Conservation (phyloP, 2,797 vertebrate species). For the Menidia menidia region DNA sequence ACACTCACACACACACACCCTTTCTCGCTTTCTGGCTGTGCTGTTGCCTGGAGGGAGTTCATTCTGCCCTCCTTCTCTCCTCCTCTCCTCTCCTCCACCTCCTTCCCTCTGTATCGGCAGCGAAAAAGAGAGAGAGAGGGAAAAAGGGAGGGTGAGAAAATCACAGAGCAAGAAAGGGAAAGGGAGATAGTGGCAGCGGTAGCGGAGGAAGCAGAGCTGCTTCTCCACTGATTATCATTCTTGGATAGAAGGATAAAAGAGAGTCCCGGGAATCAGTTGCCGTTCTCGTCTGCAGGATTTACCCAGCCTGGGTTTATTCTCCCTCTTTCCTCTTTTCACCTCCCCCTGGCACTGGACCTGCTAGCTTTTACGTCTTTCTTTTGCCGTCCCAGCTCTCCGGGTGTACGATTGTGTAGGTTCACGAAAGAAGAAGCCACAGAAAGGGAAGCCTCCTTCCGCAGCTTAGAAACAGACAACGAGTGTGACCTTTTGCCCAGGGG, state of each 20-base stretch:
- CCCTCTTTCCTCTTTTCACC: conserved; percentile 53
- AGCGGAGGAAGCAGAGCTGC: conserved; percentile 68
- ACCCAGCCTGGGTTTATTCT: conserved; percentile 65
- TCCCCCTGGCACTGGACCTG: conserved; percentile 63
- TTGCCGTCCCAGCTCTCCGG: conserved; percentile 59
- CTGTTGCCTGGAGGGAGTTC: conserved; percentile 82
- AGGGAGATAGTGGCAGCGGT: conserved; percentile 65
- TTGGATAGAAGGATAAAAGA: conserved; percentile 79
- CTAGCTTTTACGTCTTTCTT: conserved; percentile 58
- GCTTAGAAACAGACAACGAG: conserved; percentile 68
- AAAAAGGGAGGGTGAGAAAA: conserved; percentile 43
- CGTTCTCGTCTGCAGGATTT: conserved; percentile 81
- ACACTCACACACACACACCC: conserved; percentile 40
- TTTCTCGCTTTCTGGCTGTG: conserved; percentile 74
- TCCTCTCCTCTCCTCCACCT: conserved; percentile 77
- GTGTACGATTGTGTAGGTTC: conserved; percentile 52
- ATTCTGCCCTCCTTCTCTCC: conserved; percentile 73
- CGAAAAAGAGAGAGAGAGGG: conserved; percentile 65
- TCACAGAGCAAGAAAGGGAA: conserved; percentile 46
- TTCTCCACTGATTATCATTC: conserved; percentile 80
- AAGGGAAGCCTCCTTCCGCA: conserved; percentile 54
- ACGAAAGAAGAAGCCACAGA: conserved; percentile 46
- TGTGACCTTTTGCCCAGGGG: conserved; percentile 73
- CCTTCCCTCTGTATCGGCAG: conserved; percentile 77
- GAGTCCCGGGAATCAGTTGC: conserved; percentile 67